Conservation (phyloP, 2,888 invertebrate genomes). For the Bombyx huttoni region DNA sequence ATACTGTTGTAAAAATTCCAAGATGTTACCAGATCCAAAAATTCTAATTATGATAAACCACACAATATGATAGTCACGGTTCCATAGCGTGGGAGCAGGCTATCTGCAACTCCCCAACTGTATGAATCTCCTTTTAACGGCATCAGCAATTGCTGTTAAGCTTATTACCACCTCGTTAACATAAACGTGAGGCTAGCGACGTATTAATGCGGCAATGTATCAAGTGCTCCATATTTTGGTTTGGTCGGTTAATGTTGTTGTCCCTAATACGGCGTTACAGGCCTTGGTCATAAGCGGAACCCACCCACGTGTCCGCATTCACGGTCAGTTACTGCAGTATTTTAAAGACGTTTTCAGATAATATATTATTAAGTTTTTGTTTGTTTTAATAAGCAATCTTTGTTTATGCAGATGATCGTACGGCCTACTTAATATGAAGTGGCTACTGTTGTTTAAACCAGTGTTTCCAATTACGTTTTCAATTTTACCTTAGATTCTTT, state of each 20-base stretch:
- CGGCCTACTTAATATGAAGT: no score
- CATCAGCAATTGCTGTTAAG: background rate
- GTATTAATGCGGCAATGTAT: slow-evolving; percentile 7
- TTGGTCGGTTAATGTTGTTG: background rate
- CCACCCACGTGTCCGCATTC: slow-evolving; percentile 13
- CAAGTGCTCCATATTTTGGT: slow-evolving; percentile 4
- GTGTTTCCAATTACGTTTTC: no score
- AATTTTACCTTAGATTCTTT: no score
- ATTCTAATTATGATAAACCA: background rate
- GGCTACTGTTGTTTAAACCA: no score
- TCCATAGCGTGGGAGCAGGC: slow-evolving; percentile 31
- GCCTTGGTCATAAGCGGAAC: slow-evolving; percentile 19
- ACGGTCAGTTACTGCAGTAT: slow-evolving; percentile 12
- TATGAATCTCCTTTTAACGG: background rate
- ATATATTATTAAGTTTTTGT: no score
- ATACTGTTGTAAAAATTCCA: no score
- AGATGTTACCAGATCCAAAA: no score
- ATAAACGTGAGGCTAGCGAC: background rate
- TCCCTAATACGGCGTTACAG: slow-evolving; percentile 6
- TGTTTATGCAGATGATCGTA: no score
- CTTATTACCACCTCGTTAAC: background rate
- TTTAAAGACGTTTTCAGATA: no score
- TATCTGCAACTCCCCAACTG: background rate
- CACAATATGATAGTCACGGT: slow-evolving; percentile 28
- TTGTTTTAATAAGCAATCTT: no score